Evolutionary conservation across 2,888 invertebrate species (phyloP), one percentile per base, ranked within the genome.

Genomic region (Allolobophora icterica): DNA sequence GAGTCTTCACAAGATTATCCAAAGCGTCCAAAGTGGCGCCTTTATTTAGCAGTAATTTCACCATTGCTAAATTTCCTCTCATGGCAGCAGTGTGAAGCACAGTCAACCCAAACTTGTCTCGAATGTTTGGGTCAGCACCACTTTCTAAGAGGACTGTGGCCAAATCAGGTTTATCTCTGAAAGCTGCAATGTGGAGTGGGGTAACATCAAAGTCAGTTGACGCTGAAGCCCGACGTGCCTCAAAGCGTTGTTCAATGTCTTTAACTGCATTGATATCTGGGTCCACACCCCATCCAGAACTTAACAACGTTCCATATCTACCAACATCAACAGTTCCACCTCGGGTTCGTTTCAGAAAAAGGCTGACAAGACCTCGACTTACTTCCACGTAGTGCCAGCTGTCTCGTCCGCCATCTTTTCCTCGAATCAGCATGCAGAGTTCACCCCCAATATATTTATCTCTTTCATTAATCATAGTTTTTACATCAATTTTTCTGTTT

Each of bases 21-120:
- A 91, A 90, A n/a, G 89, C 83, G 35, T 91, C 91, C 11, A 92
- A 91, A 33, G 90, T 90, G 0, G 92, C 92, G 0, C 91, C 92
- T n/a, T 91, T n/a, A 8, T 91, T 71, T 34, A 92, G 84, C n/a
- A 92, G 87, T 30, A 91, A 89, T 40, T 90, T 40, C 35, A 91
- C 91, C 21, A 91, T 40, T 8, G 84, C 89, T 58, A 83, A 21
- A 45, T 89, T 84, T 4, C 91, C 92, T 91, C 91, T 91, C 90
- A 91, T 91, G 6, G 90, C 89, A 30, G 92, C 92, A 35, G 92
- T 84, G 92, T 92, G 92, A 91, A 93, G 90, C n/a, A 92, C 91
- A 8, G 92, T 92, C 90, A 91, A 84, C 11, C 92, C 93, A 84
- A 91, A 91, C 35, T 84, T 52, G 91, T 93, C 92, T 33, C 58